A percentile compares a stretch with the other conserved stretches of the same genome.
Evolutionary conservation across 2,113 vertebrate genomes (phyloP).

Genomic region (Proteles cristata): DNA sequence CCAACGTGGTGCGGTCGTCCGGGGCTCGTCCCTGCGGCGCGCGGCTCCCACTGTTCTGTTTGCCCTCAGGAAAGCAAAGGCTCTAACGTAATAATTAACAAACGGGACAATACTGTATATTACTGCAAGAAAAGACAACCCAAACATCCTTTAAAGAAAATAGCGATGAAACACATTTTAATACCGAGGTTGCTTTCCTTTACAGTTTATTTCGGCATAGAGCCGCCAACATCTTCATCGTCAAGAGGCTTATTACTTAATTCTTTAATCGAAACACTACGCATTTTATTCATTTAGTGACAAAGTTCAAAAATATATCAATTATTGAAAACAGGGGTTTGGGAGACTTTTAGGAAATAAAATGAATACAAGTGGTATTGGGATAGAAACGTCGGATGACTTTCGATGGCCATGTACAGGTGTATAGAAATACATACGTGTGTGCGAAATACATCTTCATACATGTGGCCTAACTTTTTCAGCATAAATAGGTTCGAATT

Average conservation of each 20-base stretch:
- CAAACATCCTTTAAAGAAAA: neutral
- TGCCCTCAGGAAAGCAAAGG: rapidly evolving
- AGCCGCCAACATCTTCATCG: neutral
- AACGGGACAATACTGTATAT: neutral
- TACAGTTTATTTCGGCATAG: neutral
- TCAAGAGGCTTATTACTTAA: neutral
- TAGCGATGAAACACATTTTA: neutral
- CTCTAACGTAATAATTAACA: rapidly evolving
- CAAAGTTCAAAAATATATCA: neutral
- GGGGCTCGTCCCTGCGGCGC: rapidly evolving
- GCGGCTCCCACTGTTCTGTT: rapidly evolving
- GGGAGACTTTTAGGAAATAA: neutral
- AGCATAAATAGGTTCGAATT: neutral
- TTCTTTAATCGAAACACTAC: neutral
- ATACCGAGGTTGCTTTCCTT: neutral
- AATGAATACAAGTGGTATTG: neutral
- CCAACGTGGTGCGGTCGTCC: rapidly evolving
- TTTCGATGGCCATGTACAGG: too few relatives aligned
- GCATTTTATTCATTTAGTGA: neutral
- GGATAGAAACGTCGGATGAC: neutral
- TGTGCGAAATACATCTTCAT: neutral
- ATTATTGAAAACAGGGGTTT: neutral
- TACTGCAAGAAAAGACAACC: neutral
- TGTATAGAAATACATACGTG: neutral
- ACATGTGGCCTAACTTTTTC: neutral